phyloP scores from a whole-genome alignment of 2,797 vertebrate species.

The Acrossocheilus wenchowensis region DNA sequence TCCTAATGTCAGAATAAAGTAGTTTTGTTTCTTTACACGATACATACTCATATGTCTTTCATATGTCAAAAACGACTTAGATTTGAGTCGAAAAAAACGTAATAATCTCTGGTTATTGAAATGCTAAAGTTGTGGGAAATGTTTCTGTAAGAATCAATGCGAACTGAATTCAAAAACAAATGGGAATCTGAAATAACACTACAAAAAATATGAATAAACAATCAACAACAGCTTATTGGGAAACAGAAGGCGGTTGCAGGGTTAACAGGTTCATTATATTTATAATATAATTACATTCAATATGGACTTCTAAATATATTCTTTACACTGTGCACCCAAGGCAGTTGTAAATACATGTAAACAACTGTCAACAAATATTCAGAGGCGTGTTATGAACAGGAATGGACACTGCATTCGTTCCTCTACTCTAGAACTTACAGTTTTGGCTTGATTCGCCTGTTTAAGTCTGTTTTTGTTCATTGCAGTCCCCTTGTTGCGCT shows the following conservation, averaged over 20 bases:
- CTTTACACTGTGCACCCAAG: neutral
- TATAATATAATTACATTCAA: neutral
- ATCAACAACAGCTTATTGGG: neutral
- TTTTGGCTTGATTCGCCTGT: slow-evolving; percentile 39
- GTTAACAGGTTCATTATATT: neutral
- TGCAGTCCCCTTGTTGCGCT: slow-evolving; percentile 20
- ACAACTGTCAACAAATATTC: neutral
- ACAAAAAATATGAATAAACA: neutral
- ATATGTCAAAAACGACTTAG: neutral
- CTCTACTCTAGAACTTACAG: slow-evolving; percentile 28
- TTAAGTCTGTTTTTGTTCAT: slow-evolving; percentile 36
- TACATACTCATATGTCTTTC: neutral
- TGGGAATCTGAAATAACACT: neutral
- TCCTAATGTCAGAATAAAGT: neutral
- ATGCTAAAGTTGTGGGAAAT: neutral
- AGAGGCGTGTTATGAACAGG: neutral
- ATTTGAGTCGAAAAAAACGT: neutral
- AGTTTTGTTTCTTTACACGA: neutral
- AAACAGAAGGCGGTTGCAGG: neutral
- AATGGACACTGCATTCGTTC: neutral
- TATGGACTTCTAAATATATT: neutral
- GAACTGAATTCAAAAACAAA: neutral
- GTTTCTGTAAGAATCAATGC: neutral
- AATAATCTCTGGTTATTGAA: neutral
- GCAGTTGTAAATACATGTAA: neutral